Base-by-base conservation (phyloP, 1,140 invertebrate genomes). In the Sipha flava region DNA sequence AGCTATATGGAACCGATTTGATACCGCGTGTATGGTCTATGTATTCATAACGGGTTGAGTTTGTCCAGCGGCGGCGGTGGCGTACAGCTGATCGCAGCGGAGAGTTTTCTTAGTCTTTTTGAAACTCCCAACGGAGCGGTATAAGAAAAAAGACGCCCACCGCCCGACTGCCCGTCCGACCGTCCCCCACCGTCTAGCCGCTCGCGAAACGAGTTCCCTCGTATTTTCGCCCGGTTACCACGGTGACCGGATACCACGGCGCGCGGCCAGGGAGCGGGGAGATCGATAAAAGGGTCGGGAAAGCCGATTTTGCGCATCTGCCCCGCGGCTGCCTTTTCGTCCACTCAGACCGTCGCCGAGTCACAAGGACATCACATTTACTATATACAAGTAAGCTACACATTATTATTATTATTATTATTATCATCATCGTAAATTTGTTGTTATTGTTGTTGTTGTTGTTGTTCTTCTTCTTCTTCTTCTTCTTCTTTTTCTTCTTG, bases 271-370 rank as follows among this genome's bases (percentile, higher is more conserved):
- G 49, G 73, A 23, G 73, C 73, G 52, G 49, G 73, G 73, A 57
- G 73, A 77, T 77, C 73, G 73, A 77, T 77, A 77, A 29, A 57
- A 77, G 73, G 73, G 73, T 77, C 73, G 73, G 47, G 73, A 77
- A 59, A 77, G 73, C 73, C 52, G 73, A 77, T 77, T 77, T 77
- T 77, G 73, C 73, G 73, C 73, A 77, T 77, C 73, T 77, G 73
- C 73, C 73, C 73, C 34, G 73, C n/a, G 31, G 31, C 43, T 47
- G 66, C 66, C 66, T 45, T 70, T 70, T 23, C 49, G 3, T 57
- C 23, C 2, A 59, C 21, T 59, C 73, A 57, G 52, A 59, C 49
- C n/a, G 52, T 57, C 73, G 49, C 34, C 34, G 73, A 26, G 34
- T 52, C 21, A 59, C 73, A 43, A 59, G 40, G 52, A 77, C 52